phyloP scores from a whole-genome alignment of 2,888 invertebrate species.

The Ceraclea dissimilis region DNA sequence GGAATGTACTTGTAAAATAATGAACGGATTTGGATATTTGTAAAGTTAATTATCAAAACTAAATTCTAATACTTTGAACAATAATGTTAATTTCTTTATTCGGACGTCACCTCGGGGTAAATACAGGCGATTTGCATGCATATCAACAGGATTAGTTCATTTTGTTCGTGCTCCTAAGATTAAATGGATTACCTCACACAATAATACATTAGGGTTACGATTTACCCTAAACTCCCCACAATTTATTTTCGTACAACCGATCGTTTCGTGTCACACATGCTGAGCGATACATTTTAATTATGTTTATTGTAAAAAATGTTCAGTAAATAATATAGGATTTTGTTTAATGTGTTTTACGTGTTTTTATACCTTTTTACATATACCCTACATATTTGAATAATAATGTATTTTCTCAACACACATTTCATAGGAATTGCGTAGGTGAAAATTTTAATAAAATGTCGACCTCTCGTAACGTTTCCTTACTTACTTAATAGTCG shows the following conservation, averaged over 20 bases:
- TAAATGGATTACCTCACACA: slow-evolving; percentile 5
- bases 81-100: too few species aligned
- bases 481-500: too few species aligned
- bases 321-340: background rate
- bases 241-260: background rate
- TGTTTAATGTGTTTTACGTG: background rate
- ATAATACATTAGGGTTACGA: slow-evolving; percentile 3
- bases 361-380: background rate
- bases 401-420: too few species aligned
- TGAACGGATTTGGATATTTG: too few species aligned
- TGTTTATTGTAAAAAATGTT: background rate
- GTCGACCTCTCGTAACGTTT: too few species aligned
- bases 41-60: too few species aligned
- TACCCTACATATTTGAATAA: too few species aligned
- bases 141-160: slow-evolving; percentile 8
- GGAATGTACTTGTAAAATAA: too few species aligned
- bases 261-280: background rate
- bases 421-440: too few species aligned
- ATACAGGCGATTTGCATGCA: slow-evolving; percentile 15
- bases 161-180: slow-evolving; percentile 3
- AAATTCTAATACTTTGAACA: too few species aligned
- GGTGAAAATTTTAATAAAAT: too few species aligned
- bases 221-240: background rate
- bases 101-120: background rate
- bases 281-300: background rate